A percentile compares a stretch with the other conserved stretches of the same genome.
phyloP scores from a whole-genome alignment of 2,113 vertebrate species.

The Platanista minor region DNA sequence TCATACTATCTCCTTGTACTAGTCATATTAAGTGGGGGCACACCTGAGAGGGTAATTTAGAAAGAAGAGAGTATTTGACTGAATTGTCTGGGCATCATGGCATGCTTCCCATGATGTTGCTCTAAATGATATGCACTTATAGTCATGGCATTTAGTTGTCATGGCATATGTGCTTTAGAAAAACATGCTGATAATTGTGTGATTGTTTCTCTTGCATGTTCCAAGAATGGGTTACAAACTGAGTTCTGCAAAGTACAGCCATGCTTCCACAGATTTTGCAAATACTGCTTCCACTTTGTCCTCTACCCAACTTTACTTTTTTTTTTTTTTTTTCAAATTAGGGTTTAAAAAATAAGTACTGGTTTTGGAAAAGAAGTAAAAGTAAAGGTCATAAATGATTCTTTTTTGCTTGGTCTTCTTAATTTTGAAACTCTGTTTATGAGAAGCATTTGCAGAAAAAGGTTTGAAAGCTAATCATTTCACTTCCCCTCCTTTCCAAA shows the following conservation, averaged over 20 bases:
- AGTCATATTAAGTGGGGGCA: neutral
- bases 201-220: constrained; percentile 25
- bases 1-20: neutral
- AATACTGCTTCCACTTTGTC: constrained; percentile 13
- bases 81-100: neutral
- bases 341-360: constrained; percentile 17
- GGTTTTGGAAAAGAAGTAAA: constrained; percentile 41
- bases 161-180: constrained; percentile 25
- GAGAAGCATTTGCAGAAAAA: constrained; percentile 5
- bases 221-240: constrained; percentile 35
- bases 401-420: constrained; percentile 36
- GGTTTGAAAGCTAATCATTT: neutral
- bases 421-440: constrained; percentile 31
- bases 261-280: constrained; percentile 13
- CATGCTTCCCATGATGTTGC: neutral
- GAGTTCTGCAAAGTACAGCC: neutral
- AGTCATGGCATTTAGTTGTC: constrained; percentile 24
- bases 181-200: constrained; percentile 34
- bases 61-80: constrained; percentile 1
- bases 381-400: constrained; percentile 32
- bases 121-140: neutral
- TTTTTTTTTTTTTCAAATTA: neutral
- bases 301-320: neutral
- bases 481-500: neutral
- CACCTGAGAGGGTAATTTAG: neutral